phyloP scores from a whole-genome alignment of 2,797 vertebrate species.

The Darevskia nairensis region DNA sequence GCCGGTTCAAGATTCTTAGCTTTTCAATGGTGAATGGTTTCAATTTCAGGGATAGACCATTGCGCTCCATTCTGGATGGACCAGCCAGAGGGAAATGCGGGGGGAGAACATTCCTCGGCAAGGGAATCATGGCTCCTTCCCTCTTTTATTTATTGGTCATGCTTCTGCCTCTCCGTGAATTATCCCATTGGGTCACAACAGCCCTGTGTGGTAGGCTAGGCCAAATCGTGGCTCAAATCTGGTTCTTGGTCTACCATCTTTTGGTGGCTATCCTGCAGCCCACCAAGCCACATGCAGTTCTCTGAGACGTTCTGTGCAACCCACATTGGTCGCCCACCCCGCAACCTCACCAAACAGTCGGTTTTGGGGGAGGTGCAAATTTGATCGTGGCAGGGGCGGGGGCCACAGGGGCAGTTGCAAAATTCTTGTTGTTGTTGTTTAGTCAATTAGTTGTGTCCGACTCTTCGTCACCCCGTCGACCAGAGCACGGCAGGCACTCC shows the following conservation, averaged over 20 bases:
- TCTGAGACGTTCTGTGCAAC: too few relatives aligned
- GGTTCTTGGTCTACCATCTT: background rate
- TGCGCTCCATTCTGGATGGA: background rate
- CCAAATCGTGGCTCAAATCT: background rate
- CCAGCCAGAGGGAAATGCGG: background rate
- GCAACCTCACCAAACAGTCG: too few relatives aligned
- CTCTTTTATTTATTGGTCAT: background rate
- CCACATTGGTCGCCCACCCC: too few relatives aligned
- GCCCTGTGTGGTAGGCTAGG: background rate
- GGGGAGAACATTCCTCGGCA: too few relatives aligned
- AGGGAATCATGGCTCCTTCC: background rate
- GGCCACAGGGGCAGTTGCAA: too few relatives aligned
- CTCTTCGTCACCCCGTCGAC: too few relatives aligned
- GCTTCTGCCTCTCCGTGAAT: background rate
- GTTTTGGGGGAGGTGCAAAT: too few relatives aligned
- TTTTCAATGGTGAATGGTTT: background rate
- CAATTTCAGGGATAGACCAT: background rate
- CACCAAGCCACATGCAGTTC: too few relatives aligned
- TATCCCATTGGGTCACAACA: background rate
- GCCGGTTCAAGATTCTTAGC: background rate
- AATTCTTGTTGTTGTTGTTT: too few relatives aligned
- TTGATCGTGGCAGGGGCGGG: too few relatives aligned
- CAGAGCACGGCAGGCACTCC: too few relatives aligned
- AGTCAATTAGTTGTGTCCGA: too few relatives aligned
- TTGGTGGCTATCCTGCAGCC: background rate